These are phyloP conservation scores for Penaeus monodon DNA, from an alignment of 2,888 invertebrate species.

Conservation along the genomic window DNA sequence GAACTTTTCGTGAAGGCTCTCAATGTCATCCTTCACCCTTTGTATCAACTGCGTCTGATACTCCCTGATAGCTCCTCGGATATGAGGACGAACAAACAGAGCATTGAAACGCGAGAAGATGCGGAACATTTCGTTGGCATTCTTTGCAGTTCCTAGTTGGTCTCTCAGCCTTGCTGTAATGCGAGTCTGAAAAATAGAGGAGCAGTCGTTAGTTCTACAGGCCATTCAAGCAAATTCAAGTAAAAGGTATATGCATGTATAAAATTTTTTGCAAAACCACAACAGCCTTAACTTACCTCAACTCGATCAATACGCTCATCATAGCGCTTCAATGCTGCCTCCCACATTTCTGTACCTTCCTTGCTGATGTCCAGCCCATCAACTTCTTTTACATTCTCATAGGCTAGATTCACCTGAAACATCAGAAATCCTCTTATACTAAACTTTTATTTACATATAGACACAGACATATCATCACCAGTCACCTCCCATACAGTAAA, in stretches of 20 bases:
- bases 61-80: conserved; percentile 97
- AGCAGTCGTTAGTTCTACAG: too few relatives aligned
- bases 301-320: conserved; percentile 98
- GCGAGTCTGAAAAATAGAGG: conserved; percentile 75
- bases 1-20: conserved; percentile 96
- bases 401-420: conserved; percentile 82
- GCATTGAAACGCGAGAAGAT: conserved; percentile 94
- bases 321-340: conserved; percentile 95
- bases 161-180: conserved; percentile 97
- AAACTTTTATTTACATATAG: too few relatives aligned
- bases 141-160: conserved; percentile 97
- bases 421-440: background rate
- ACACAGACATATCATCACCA: background rate
- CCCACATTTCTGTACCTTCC: conserved; percentile 98
- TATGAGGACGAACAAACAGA: conserved; percentile 97
- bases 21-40: conserved; percentile 98
- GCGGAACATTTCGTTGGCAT: conserved; percentile 99
- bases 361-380: conserved; percentile 97
- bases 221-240: background rate
- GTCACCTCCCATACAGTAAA: background rate
- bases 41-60: conserved; percentile 99
- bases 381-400: conserved; percentile 98
- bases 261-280: background rate
- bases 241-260: background rate
- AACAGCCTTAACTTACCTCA: conserved; percentile 73